These are phyloP conservation scores for Acheta domesticus DNA, from an alignment of 2,888 invertebrate genomes.

Conservation along the genomic window DNA sequence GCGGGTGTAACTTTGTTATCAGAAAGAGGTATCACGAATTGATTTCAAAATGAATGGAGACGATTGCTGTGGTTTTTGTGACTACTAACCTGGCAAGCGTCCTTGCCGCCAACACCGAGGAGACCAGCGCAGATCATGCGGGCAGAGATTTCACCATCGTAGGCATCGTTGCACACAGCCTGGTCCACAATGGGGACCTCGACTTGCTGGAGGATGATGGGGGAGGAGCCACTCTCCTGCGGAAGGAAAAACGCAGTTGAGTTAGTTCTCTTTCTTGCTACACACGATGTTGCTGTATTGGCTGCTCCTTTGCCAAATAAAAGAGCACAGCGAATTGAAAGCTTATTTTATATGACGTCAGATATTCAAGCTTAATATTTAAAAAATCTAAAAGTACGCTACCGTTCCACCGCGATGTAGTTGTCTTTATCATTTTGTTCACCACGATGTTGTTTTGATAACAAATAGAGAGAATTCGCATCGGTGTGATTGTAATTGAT, in stretches of 20 bases:
- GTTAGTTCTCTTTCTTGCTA: neutral
- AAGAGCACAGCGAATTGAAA: no score
- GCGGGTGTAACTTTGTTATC: no score
- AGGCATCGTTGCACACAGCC: slow-evolving; percentile 28
- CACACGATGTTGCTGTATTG: no score
- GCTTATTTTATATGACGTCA: no score
- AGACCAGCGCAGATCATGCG: slow-evolving; percentile 41
- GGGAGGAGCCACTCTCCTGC: neutral
- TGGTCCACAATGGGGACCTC: slow-evolving; percentile 26
- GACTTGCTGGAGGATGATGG: slow-evolving; percentile 22
- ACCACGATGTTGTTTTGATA: neutral
- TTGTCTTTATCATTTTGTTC: no score
- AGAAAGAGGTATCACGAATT: neutral
- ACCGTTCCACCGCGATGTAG: no score
- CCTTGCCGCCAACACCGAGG: slow-evolving; percentile 39
- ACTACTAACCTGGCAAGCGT: slow-evolving; percentile 40
- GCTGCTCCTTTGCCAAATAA: no score
- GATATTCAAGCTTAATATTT: no score
- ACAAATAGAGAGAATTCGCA: neutral
- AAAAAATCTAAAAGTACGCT: no score
- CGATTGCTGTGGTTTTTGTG: neutral
- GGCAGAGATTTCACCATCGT: slow-evolving; percentile 35
- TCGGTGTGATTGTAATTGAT: neutral
- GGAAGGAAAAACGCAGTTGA: neutral
- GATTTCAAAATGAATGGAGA: neutral